Conservation (phyloP, 1,140 invertebrate species). For the Ganaspis sp. region DNA sequence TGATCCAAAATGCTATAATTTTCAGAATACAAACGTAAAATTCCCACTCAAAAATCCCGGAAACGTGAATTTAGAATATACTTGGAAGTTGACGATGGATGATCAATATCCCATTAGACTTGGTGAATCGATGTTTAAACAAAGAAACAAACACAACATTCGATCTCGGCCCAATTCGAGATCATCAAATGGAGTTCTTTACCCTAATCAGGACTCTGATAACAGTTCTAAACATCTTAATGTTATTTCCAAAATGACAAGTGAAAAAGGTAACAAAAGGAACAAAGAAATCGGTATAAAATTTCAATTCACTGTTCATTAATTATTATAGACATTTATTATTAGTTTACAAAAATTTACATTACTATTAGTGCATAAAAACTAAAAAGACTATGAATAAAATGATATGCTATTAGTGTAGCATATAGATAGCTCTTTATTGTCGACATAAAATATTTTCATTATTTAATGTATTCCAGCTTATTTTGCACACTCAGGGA, state of each 20-base stretch:
- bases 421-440: too few relatives aligned
- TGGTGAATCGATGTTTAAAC: conserved; percentile 17
- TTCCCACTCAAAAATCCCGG: conserved; percentile 58
- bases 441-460: too few relatives aligned
- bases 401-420: too few relatives aligned
- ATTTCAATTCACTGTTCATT: too few relatives aligned
- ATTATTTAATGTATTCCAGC: background rate
- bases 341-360: too few relatives aligned
- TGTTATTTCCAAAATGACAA: background rate
- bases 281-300: too few relatives aligned
- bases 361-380: too few relatives aligned
- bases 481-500: background rate
- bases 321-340: too few relatives aligned
- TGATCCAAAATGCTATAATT: too few relatives aligned
- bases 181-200: conserved; percentile 40
- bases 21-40: conserved; percentile 47
- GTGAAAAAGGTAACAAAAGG: background rate
- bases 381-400: too few relatives aligned
- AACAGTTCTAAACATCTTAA: background rate
- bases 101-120: conserved; percentile 56
- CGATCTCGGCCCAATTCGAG: conserved; percentile 31
- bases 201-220: conserved; percentile 28
- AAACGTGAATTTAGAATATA: conserved; percentile 51
- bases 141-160: background rate
- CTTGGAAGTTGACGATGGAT: conserved; percentile 61